phyloP scores from a whole-genome alignment of 2,888 invertebrate species.

The Hyalella azteca region DNA sequence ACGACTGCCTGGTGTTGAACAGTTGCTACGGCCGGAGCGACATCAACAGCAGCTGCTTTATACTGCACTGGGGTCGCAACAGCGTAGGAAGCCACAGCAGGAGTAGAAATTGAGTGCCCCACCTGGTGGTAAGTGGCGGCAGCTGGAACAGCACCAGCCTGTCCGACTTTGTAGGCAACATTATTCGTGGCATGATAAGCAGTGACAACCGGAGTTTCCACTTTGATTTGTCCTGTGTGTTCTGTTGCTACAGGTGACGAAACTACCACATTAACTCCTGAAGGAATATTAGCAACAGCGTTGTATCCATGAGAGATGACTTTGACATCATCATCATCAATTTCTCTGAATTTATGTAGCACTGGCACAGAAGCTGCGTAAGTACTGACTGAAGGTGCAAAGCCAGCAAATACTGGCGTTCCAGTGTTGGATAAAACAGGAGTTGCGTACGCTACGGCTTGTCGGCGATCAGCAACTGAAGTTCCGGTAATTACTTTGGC shows the following conservation, averaged over 20 bases:
- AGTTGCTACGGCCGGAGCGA: not conserved
- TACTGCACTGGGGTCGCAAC: not conserved
- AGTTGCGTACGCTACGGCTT: not conserved
- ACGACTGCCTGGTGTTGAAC: constrained; percentile 15
- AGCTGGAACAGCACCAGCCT: not conserved
- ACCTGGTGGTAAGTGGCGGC: not conserved
- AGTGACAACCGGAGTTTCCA: not conserved
- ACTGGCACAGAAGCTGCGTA: not conserved
- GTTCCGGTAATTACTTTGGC: not conserved
- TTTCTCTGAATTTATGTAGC: not conserved
- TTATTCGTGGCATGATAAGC: no score
- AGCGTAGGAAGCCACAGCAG: not conserved
- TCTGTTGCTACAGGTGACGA: not conserved
- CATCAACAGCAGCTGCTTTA: constrained; percentile 21
- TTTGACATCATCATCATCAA: not conserved
- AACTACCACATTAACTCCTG: not conserved
- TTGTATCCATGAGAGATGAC: not conserved
- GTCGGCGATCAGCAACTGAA: no score
- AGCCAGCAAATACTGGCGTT: not conserved
- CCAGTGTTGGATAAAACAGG: not conserved
- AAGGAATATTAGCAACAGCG: not conserved
- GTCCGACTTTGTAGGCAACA: not conserved
- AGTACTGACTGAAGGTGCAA: not conserved
- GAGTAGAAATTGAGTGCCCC: not conserved
- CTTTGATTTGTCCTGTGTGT: not conserved